phyloP scores from a whole-genome alignment of 2,113 vertebrate species.

The Chascanopsetta lugubris region DNA sequence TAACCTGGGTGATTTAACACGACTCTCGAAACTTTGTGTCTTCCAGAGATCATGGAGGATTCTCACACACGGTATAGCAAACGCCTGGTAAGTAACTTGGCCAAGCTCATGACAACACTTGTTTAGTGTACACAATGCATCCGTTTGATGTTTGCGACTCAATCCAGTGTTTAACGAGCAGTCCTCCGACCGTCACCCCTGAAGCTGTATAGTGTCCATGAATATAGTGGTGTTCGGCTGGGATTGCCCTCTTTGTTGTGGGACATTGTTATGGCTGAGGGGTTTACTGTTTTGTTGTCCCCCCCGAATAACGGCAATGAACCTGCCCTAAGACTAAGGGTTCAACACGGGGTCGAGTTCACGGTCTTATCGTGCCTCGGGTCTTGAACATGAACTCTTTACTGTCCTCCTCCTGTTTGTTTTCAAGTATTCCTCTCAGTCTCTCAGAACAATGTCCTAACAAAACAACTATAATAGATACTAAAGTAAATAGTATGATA shows the following conservation, averaged over 20 bases:
- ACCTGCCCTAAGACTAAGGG: slow-evolving; percentile 51
- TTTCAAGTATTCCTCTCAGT: neutral
- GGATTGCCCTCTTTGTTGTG: neutral
- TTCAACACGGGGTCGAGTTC: slow-evolving; percentile 73
- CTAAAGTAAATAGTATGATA: too few relatives aligned
- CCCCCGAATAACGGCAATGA: slow-evolving; percentile 39
- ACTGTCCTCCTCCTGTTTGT: neutral
- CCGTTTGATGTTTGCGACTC: neutral
- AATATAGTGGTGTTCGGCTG: too few relatives aligned
- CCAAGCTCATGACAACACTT: slow-evolving; percentile 16
- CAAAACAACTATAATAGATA: too few relatives aligned
- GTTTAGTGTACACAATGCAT: slow-evolving; percentile 18
- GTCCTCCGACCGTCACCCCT: too few relatives aligned
- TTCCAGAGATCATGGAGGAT: slow-evolving; percentile 83
- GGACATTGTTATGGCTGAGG: neutral
- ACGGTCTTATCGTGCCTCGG: too few relatives aligned
- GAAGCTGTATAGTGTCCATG: too few relatives aligned
- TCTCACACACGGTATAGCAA: slow-evolving; percentile 93
- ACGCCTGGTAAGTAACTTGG: slow-evolving; percentile 88
- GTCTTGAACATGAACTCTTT: slow-evolving; percentile 18
- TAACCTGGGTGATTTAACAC: neutral
- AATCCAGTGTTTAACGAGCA: neutral
- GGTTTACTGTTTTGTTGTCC: slow-evolving; percentile 8
- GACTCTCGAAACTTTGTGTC: slow-evolving; percentile 1
- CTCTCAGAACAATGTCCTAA: neutral